A percentile compares a stretch with the other conserved stretches of the same genome.
phyloP scores from a whole-genome alignment of 35 echinoderm and acorn worm species.

The Holothuria glaberrima region DNA sequence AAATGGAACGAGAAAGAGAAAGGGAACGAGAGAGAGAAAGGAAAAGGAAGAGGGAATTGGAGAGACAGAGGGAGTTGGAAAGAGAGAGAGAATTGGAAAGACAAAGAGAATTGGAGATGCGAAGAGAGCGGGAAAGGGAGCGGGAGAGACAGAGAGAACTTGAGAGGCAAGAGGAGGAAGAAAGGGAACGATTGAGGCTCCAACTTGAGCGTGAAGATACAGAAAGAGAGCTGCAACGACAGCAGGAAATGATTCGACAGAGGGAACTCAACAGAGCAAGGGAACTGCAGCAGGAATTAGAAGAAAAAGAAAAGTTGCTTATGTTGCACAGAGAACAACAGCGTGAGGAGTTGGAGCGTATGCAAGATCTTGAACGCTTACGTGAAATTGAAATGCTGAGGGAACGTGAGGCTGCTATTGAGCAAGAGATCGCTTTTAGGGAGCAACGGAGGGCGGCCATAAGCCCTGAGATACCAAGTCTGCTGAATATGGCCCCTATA shows the following conservation, averaged over 20 bases:
- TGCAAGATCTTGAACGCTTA: background rate
- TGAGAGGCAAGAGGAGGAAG: slow-evolving; percentile 14
- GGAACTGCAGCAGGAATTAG: slow-evolving; percentile 2
- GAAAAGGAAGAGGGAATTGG: background rate
- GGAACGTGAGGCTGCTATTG: slow-evolving; percentile 20
- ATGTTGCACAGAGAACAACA: slow-evolving; percentile 12
- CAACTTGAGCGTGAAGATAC: slow-evolving; percentile 10
- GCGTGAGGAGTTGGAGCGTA: background rate
- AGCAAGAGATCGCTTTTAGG: slow-evolving; percentile 19
- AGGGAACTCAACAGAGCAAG: background rate
- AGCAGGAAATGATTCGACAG: background rate
- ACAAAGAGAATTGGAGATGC: background rate
- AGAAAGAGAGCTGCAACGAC: slow-evolving; percentile 17
- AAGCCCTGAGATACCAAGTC: slow-evolving; percentile 2
- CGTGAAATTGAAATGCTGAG: slow-evolving; percentile 12
- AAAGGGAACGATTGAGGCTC: background rate
- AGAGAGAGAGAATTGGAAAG: slow-evolving; percentile 10
- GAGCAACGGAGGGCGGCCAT: background rate
- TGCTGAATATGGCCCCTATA: slow-evolving; percentile 10
- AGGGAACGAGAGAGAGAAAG: background rate
- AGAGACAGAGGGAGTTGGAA: background rate
- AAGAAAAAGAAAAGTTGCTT: background rate
- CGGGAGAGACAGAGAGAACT: background rate
- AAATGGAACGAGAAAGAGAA: slow-evolving; percentile 1
- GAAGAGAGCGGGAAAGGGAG: background rate